Base-by-base conservation (phyloP, 2,888 invertebrate species). In the Formica aserva region DNA sequence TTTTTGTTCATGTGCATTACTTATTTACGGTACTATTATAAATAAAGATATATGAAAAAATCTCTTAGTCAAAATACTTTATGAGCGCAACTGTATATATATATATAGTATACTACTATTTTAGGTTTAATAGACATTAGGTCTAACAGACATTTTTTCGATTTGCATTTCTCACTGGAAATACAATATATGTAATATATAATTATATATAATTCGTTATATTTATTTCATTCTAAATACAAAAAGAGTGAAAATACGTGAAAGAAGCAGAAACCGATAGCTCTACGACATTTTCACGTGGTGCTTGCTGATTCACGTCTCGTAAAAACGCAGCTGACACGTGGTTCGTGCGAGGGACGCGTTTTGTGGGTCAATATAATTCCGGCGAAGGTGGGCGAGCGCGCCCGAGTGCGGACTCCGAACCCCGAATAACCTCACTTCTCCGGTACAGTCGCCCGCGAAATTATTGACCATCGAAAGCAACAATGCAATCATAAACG, bases 331-430 rank as follows among this genome's bases (percentile, higher is more conserved):
- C 45, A 57, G 32, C 62, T n/a, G 48, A 32, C 32, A 41, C 69
- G 26, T 55, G 71, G n/a, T 48, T 18, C 11, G 45, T n/a, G 22
- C 57, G 48, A 67, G 45, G 65, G 41, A 48, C 55, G 52, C 48
- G 48, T 83, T 90, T 90, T 88, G 75, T 87, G 89, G 89, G 91
- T 92, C 91, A 92, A 92, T 92, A 92, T 15, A 90, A 91, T 90
- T 88, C 87, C 92, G 86, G 85, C 90, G 88, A 84, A 89, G 87
- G 65, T 88, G 80, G 82, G 69, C 89, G 87, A 88, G 87, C 74
- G 76, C 60, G 82, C 26, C 87, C 87, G 87, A 89, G 65, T 65
- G 76, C 87, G 83, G 81, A 13, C 26, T 66, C 86, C 82, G 83
- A 85, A 13, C 26, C 66, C 86, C 82, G 83, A 85, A 71, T 85